phyloP scores from a whole-genome alignment of 23 tunicate genomes.

The Botrylloides violaceus region DNA sequence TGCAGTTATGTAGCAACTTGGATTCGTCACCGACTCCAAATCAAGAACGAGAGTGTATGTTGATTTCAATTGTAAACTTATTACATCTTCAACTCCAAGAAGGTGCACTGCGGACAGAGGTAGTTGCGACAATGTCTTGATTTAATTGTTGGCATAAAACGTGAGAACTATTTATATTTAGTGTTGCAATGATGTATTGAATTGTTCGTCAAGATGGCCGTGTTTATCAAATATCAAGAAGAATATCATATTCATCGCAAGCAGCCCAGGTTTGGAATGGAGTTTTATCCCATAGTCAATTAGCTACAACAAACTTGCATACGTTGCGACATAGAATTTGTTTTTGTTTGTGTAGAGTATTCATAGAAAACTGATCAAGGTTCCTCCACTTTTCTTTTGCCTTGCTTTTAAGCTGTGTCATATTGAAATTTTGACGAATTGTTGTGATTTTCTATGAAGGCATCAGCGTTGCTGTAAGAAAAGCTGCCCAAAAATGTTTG shows the following conservation, averaged over 20 bases:
- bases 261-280: slow-evolving; percentile 44
- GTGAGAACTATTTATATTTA: background rate
- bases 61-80: slow-evolving; percentile 28
- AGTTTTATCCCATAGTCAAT: no score
- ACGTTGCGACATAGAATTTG: no score
- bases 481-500: slow-evolving; percentile 62
- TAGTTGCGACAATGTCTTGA: background rate
- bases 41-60: slow-evolving; percentile 37
- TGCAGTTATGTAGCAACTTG: slow-evolving; percentile 24
- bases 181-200: background rate
- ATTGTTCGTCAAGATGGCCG: background rate
- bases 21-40: slow-evolving; percentile 20
- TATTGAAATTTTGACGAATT: background rate
- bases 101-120: background rate
- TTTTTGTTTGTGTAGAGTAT: slow-evolving; percentile 1
- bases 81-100: slow-evolving; percentile 41
- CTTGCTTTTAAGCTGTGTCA: no score
- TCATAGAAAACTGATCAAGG: background rate
- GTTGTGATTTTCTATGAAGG: no score
- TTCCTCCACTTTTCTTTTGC: background rate
- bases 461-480: slow-evolving; percentile 10
- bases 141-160: background rate
- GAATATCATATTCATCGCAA: slow-evolving; percentile 46
- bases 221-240: slow-evolving; percentile 34
- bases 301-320: no score